These are phyloP conservation scores for Drosophila malerkotliana DNA, from an alignment of 1,140 invertebrate species.

Conservation along the genomic window DNA sequence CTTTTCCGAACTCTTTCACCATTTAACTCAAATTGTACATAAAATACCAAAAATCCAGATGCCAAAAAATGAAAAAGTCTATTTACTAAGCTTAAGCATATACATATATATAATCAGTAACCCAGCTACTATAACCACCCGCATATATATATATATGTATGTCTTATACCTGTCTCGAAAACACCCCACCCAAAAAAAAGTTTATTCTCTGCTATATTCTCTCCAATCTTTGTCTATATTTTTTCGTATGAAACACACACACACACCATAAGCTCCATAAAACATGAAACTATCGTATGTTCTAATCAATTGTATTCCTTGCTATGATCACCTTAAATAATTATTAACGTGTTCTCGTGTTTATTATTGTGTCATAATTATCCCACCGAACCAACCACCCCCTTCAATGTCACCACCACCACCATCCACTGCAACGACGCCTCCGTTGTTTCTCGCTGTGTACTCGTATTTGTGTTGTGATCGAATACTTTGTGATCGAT, in stretches of 20 bases:
- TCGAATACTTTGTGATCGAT: conserved; percentile 23
- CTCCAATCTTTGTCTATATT: conserved; percentile 28
- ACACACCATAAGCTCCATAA: conserved; percentile 13
- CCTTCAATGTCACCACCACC: conserved; percentile 26
- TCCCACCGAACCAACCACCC: neutral
- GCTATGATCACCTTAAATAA: conserved; percentile 38
- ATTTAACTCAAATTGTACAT: conserved; percentile 34
- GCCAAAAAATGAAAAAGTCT: neutral
- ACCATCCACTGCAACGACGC: conserved; percentile 34
- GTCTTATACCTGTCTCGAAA: conserved; percentile 14
- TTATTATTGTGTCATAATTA: conserved; percentile 34
- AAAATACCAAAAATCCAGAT: conserved; percentile 14
- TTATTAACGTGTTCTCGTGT: conserved; percentile 32
- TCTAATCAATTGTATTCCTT: conserved; percentile 34
- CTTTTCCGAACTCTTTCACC: conserved; percentile 29
- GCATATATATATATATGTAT: conserved; percentile 29
- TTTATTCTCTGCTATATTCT: conserved; percentile 35
- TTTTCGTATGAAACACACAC: conserved; percentile 2
- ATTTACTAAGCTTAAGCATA: conserved; percentile 25
- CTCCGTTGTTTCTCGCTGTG: conserved; percentile 46
- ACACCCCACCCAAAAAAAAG: conserved; percentile 5
- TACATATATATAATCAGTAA: conserved; percentile 40
- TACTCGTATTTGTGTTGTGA: conserved; percentile 46
- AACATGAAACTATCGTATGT: conserved; percentile 14
- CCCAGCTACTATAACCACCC: conserved; percentile 25